Base-by-base conservation (phyloP, 2,888 invertebrate species). In the Plutella xylostella region DNA sequence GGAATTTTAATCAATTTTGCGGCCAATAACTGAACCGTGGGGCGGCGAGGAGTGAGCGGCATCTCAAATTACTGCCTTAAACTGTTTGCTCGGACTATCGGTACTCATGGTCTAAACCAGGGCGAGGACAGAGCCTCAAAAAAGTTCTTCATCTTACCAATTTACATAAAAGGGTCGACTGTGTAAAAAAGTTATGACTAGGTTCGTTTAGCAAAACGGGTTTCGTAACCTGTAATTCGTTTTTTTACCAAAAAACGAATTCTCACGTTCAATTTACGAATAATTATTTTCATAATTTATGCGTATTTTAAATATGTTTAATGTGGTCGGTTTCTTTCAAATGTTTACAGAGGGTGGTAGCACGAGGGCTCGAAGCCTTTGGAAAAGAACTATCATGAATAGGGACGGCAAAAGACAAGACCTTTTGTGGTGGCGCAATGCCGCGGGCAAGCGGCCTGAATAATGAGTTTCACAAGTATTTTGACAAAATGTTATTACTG, bases 1-100 rank as follows among this genome's bases (percentile, higher is more conserved):
- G 65, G 76, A 78, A 79, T 79, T 78, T 78, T 76, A 79, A 78
- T 79, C 76, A 79, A 76, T 74, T 74, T 71, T 72, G 74, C 60
- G 77, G 72, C 71, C 75, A 72, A 76, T 77, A 72, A 68, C 67
- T 65, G 68, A 51, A 60, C 63, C 57, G 52, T 52, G 53, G 56
- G 56, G 54, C 49, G 62, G 58, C 59, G 18, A 18, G 30, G 60
- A 62, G 66, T 60, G 60, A 54, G 60, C 55, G 59, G 61, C 62
- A 68, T 72, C 64, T 55, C 72, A 72, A 76, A 76, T 77, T 75
- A 72, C 70, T 65, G 65, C 65, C 65, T 68, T 65, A 58, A 67
- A 39, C 33, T 64, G 61, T 65, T 68, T 60, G 55, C 61, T 53
- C 50, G 50, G 61, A 65, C 64, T 65, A 60, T 63, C n/a, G n/a